phyloP scores from a whole-genome alignment of 1,140 invertebrate species.

The Drosophila cardini region DNA sequence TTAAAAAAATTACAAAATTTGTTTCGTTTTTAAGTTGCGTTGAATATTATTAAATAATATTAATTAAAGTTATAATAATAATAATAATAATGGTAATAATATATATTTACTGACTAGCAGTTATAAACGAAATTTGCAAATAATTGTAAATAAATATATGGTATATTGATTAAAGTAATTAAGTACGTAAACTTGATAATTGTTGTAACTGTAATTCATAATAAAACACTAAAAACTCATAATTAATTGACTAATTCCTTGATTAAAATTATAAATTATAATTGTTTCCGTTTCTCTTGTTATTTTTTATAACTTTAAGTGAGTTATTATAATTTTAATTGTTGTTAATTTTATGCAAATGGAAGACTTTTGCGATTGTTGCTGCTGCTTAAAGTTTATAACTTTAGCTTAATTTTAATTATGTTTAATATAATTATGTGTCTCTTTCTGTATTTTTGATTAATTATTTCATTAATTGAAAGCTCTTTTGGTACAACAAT shows the following conservation, averaged over 20 bases:
- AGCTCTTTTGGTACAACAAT: conserved; percentile 80
- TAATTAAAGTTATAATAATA: conserved; percentile 23
- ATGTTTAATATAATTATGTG: conserved; percentile 14
- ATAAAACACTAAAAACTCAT: conserved; percentile 57
- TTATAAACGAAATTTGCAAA: conserved; percentile 66
- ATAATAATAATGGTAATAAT: conserved; percentile 26
- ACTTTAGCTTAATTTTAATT: conserved; percentile 65
- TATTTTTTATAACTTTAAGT: conserved; percentile 37
- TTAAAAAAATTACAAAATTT: conserved; percentile 16
- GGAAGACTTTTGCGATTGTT: conserved; percentile 81
- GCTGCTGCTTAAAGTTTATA: conserved; percentile 47
- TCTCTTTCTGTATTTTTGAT: conserved; percentile 13
- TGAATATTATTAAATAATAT: conserved; percentile 54
- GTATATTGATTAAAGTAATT: conserved; percentile 51
- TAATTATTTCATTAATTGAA: conserved; percentile 53
- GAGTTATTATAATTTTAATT: background rate
- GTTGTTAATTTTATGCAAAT: conserved; percentile 55
- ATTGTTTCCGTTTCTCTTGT: background rate
- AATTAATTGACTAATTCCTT: conserved; percentile 65
- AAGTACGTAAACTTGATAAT: conserved; percentile 63
- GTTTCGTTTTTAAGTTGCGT: conserved; percentile 48
- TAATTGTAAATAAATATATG: conserved; percentile 68
- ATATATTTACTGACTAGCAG: conserved; percentile 77
- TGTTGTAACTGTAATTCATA: conserved; percentile 12
- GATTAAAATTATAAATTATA: conserved; percentile 50